Base-by-base conservation (phyloP, 2,888 invertebrate genomes). In the Bugulina stolonifera region DNA sequence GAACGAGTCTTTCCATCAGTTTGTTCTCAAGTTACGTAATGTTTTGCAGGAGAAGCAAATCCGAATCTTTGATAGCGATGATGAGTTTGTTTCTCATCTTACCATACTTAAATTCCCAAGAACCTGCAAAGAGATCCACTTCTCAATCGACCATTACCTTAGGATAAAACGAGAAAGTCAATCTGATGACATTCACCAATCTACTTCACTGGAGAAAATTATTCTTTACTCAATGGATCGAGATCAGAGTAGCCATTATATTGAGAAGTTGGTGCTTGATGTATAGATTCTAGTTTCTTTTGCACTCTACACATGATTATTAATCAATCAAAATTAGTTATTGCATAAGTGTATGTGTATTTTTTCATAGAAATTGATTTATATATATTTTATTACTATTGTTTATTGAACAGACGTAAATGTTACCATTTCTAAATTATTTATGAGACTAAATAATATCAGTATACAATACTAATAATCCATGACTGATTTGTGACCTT, bases 11-110 rank as follows among this genome's bases (percentile, higher is more conserved):
- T 82, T 86, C 72, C 55, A 76, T 18, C 75, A 79, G 1, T 78
- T 85, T 72, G 80, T 79, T 22, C 76, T 82, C 3, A 76, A 80
- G 35, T 69, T 85, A 22, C 79, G 80, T 73, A 73, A 78, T 18
- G 75, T 78, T 75, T 72, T 85, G 25, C 74, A 74, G 22, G 76
- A 79, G 52, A 77, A 76, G 23, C 83, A 82, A 1, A 75, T 84
- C 2, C 79, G 79, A 18, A 80, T 83, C 10, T 78, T 82, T n/a
- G 85, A 85, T 64, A 27, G 27, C 74, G 79, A 78, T 43, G 82
- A 81, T 77, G 83, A 83, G 22, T 85, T 81, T 74, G 80, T 83
- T 3, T 85, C 86, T 1, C 86, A 86, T 75, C 80, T 86, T 79
- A 85, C 85, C 10, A 72, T 86, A 18, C 78, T 85, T 76, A 86